Evolutionary conservation across 2,113 vertebrate species (phyloP).

Genomic region (Budorcas taxicolor): DNA sequence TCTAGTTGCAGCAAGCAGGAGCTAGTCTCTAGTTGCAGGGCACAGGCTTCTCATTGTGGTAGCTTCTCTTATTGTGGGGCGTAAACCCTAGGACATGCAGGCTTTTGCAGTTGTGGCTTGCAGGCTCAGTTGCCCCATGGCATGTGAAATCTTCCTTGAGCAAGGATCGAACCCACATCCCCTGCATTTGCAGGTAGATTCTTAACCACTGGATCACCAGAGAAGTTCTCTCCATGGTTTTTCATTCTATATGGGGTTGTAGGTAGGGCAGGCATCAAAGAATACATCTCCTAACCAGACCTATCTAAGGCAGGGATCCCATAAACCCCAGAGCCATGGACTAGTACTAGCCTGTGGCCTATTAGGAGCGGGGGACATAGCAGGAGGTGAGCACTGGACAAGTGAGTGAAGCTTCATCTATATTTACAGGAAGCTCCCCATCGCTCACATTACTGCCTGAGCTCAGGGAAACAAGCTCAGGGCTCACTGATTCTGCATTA

Average conservation of each 20-base stretch:
- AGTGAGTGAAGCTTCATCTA: not conserved
- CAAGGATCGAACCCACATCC: not conserved
- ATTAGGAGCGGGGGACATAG: rapidly evolving
- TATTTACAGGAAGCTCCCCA: not conserved
- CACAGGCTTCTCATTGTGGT: not conserved
- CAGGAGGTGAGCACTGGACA: not conserved
- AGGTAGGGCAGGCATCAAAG: not conserved
- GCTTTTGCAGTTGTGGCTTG: not conserved
- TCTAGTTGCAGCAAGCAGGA: not conserved
- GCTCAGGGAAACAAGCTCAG: not conserved
- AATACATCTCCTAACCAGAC: not conserved
- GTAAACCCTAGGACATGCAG: not conserved
- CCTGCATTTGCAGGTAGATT: not conserved
- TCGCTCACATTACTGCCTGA: not conserved
- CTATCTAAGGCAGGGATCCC: not conserved
- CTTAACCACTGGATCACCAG: not conserved
- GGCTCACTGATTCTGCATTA: not conserved
- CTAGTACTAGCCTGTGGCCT: not conserved
- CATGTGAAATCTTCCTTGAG: not conserved
- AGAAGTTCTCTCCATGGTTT: not conserved
- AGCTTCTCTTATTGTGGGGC: not conserved
- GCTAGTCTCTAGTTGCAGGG: not conserved
- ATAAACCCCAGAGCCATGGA: not conserved
- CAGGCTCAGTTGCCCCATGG: not conserved
- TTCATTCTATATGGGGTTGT: not conserved